Evolutionary conservation across 2,113 vertebrate species (phyloP).

Genomic region (Eubucco bourcierii): DNA sequence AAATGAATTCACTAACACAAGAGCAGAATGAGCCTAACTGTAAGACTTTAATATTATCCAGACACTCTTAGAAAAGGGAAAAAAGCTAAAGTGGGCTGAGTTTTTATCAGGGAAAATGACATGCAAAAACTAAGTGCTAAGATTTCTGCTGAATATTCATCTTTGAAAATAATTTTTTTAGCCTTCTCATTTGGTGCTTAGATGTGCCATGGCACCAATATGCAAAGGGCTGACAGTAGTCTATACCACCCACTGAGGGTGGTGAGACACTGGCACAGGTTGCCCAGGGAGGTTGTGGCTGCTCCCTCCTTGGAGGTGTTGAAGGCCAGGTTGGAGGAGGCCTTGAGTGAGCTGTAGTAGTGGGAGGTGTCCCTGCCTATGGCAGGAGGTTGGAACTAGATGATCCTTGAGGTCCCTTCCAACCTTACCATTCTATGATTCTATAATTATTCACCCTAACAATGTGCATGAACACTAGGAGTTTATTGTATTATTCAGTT

Average conservation of each 20-base stretch:
- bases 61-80: not conserved
- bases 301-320: too few species aligned
- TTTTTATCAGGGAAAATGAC: constrained; percentile 6
- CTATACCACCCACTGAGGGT: too few species aligned
- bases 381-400: too few species aligned
- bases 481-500: not conserved
- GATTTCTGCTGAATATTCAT: constrained; percentile 2
- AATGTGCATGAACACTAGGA: rapidly evolving
- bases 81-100: not conserved
- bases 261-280: too few species aligned
- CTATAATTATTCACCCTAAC: not conserved
- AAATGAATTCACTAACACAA: constrained; percentile 14
- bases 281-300: too few species aligned
- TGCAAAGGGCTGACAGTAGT: not conserved
- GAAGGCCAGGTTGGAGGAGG: too few species aligned
- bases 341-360: too few species aligned
- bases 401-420: too few species aligned
- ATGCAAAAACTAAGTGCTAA: not conserved
- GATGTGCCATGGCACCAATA: not conserved
- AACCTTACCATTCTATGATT: too few species aligned
- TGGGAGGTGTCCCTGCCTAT: too few species aligned
- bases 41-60: constrained; percentile 35
- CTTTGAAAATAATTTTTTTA: not conserved
- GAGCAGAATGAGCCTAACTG: not conserved
- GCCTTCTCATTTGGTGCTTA: not conserved